Evolutionary conservation across 2,113 vertebrate species (phyloP), one percentile per base, ranked within the genome.

Genomic region (Alosa alosa): DNA sequence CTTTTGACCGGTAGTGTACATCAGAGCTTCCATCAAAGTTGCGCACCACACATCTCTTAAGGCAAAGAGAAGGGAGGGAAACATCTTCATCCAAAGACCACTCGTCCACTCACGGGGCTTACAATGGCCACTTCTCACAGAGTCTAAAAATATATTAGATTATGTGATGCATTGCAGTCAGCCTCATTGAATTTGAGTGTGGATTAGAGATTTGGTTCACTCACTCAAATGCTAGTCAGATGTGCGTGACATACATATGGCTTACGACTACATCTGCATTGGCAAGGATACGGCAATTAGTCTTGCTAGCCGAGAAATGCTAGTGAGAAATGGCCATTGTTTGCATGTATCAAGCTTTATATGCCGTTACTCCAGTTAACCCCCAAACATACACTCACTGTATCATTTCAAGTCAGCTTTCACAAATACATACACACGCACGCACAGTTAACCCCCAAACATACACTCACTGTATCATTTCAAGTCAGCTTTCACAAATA

Each of bases 61-160:
- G 41, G 75, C 81, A 86, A 78, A 25, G 82, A 55, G 49, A 55
- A 55, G 45, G 49, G 49, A 55, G 82, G 6, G 72, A 78, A 78
- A 78, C 72, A 78, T 39, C 55, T 60, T 60, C 72, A 39, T 39
- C 25, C 39, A 36, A 36, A 78, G 72, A 39, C n/a, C n/a, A n/a
- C 72, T 39, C 72, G 39, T 3, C 82, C 82, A 55, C 49, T 20
- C 49, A 18, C 50, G 55, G 47, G 47, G n/a, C 72, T 17, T 39
- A 36, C 72, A 78, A 78, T 78, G 72, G 36, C 25, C 36, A 36
- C 72, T 78, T 78, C 31, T 78, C 72, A 78, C 72, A 13, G 60
- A 25, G 36, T 39, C 31, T 36, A 13, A 78, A 36, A 78, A 36
- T 78, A 39, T 39, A 78, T 78, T 78, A 72, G 64, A 72, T 36